phyloP scores from a whole-genome alignment of 2,797 vertebrate species.

The Pangasius larnaudii region DNA sequence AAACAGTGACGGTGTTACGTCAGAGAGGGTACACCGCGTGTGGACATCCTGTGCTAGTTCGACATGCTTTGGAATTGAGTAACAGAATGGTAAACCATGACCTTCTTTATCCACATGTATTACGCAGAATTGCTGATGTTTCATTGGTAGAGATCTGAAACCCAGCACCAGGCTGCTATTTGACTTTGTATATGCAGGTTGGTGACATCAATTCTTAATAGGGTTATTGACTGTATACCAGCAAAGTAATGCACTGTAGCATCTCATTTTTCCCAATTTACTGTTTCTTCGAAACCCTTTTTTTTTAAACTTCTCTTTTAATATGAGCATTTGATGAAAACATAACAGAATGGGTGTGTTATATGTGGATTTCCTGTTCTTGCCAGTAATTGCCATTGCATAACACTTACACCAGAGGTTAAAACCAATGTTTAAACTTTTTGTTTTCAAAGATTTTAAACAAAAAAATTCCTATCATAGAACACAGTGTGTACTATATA shows the following conservation, averaged over 20 bases:
- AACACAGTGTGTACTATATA: not conserved
- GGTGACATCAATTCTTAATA: not conserved
- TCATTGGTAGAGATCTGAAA: not conserved
- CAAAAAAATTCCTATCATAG: not conserved
- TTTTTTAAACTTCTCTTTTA: not conserved
- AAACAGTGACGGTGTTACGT: not conserved
- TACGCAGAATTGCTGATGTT: not conserved
- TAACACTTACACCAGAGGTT: not conserved
- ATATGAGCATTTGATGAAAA: not conserved
- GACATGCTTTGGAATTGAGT: not conserved
- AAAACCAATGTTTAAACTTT: not conserved
- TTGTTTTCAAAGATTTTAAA: not conserved
- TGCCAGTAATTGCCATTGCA: not conserved
- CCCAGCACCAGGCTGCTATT: not conserved
- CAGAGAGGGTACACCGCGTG: not conserved
- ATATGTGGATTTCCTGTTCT: slow-evolving; percentile 4
- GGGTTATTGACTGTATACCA: not conserved
- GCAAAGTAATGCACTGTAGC: not conserved
- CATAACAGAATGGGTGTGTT: not conserved
- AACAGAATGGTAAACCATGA: not conserved
- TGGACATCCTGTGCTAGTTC: not conserved
- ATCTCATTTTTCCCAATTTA: not conserved
- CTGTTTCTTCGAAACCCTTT: not conserved
- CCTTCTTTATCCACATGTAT: not conserved
- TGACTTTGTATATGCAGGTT: not conserved